Evolutionary conservation across 2,888 invertebrate species (phyloP), one percentile per base, ranked within the genome.

Genomic region (Bellardia pandia): DNA sequence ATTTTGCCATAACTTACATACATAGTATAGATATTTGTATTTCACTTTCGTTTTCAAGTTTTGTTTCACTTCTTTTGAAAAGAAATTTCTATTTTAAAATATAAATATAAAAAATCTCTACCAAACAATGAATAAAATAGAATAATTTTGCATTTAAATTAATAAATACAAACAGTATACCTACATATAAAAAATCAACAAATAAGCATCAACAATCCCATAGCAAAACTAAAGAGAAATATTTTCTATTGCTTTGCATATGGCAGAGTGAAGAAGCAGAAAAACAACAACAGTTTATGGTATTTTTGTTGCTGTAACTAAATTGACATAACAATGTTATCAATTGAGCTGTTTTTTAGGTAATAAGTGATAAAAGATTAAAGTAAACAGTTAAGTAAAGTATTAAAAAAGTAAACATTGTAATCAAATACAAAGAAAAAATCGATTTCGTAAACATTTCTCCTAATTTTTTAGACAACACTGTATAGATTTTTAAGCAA

Each of bases 11-110:
- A 30, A 23, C 23, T 0, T 23, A 23, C 23, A 23, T 23, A 23
- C 23, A 23, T 23, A 23, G 0, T 23, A 3, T 64, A 40, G n/a
- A 2, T 16, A 16, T 45, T 45, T 45, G 11, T 2, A 13, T 40
- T 64, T 56, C 45, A 87, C 87, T 87, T 87, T 87, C 87, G 51
- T 75, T 87, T 81, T 82, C 53, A 48, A 7, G 71, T 72, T 83
- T 60, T 71, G 40, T 78, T 56, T 11, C 11, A 45, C 11, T 78
- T 78, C 6, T 9, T 60, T 69, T 69, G 68, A 64, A 78, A 68
- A 81, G 66, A 86, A 77, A 86, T 78, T 78, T 77, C 51, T 76
- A 60, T 69, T 45, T 11, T 68, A 23, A 68, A 11, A 69, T n/a
- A 2, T 40, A 37, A 2, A 40, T 40, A 60, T 62, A 23, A 40